A percentile compares a stretch with the other conserved stretches of the same genome.
These are phyloP conservation scores for Chlorops oryzae DNA, from an alignment of 1,140 invertebrate species.

Conservation along the genomic window DNA sequence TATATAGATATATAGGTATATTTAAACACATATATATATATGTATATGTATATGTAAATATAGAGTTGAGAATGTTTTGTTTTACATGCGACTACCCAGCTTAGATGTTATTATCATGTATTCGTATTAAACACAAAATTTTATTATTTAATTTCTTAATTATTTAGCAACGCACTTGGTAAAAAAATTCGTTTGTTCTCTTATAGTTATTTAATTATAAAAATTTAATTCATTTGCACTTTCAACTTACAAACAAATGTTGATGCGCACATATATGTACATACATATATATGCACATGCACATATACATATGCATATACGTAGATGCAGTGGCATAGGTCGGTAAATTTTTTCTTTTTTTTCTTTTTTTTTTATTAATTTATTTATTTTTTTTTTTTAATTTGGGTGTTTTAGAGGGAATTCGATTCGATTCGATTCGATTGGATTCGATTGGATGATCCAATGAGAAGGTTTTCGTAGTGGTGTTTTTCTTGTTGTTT, in stretches of 20 bases:
- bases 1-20: too few species aligned
- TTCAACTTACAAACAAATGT: background rate
- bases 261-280: constrained; percentile 12
- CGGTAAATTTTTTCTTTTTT: background rate
- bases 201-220: constrained; percentile 20
- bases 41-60: background rate
- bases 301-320: constrained; percentile 15
- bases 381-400: constrained; percentile 4
- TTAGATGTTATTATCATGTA: constrained; percentile 42
- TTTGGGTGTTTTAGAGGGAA: too few species aligned
- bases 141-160: constrained; percentile 28
- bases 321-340: constrained; percentile 6
- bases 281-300: constrained; percentile 15
- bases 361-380: background rate
- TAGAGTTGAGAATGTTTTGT: constrained; percentile 20
- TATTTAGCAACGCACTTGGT: constrained; percentile 36
- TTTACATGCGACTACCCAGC: constrained; percentile 49
- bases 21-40: too few species aligned
- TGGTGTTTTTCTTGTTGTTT: too few species aligned
- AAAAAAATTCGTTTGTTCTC: constrained; percentile 43
- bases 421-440: too few species aligned
- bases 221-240: background rate
- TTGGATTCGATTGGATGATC: too few species aligned
- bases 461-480: too few species aligned
- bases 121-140: constrained; percentile 31